phyloP scores from a whole-genome alignment of 2,797 vertebrate species.

The Benthosema pterotum region DNA sequence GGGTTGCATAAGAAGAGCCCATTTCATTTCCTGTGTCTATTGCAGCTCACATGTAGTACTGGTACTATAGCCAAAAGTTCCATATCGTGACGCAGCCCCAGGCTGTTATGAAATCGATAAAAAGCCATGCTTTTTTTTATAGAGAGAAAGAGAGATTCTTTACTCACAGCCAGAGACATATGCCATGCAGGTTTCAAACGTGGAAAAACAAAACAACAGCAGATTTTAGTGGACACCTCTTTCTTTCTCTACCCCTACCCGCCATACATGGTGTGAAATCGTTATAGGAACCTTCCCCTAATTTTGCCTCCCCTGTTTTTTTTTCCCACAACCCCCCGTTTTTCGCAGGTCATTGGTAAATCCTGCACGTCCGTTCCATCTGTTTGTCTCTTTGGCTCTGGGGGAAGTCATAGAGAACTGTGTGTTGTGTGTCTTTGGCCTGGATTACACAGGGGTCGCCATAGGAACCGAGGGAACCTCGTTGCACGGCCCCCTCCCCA shows the following conservation, averaged over 20 bases:
- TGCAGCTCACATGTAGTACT: background rate
- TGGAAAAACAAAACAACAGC: too few species aligned
- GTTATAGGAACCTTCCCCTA: background rate
- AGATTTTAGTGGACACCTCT: too few species aligned
- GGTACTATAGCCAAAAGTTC: background rate
- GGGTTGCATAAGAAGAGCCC: slow-evolving; percentile 20
- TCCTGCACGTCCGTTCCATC: slow-evolving; percentile 31
- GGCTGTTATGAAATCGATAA: background rate
- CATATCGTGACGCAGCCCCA: background rate
- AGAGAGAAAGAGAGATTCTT: too few species aligned
- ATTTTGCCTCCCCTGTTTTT: slow-evolving; percentile 10
- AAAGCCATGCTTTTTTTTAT: too few species aligned
- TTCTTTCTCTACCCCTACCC: too few species aligned
- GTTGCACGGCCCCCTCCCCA: background rate
- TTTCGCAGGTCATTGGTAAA: background rate
- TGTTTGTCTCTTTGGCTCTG: slow-evolving; percentile 37
- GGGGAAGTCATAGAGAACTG: slow-evolving; percentile 28
- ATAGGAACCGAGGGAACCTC: slow-evolving; percentile 5
- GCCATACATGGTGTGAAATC: slow-evolving; percentile 4
- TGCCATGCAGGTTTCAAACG: too few species aligned
- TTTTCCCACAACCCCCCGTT: slow-evolving; percentile 1
- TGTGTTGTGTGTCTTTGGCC: slow-evolving; percentile 31
- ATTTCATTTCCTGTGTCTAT: background rate
- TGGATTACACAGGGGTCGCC: slow-evolving; percentile 7
- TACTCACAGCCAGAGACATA: too few species aligned